Base-by-base conservation (phyloP, 2,797 vertebrate species). In the Hippocampus kuda region DNA sequence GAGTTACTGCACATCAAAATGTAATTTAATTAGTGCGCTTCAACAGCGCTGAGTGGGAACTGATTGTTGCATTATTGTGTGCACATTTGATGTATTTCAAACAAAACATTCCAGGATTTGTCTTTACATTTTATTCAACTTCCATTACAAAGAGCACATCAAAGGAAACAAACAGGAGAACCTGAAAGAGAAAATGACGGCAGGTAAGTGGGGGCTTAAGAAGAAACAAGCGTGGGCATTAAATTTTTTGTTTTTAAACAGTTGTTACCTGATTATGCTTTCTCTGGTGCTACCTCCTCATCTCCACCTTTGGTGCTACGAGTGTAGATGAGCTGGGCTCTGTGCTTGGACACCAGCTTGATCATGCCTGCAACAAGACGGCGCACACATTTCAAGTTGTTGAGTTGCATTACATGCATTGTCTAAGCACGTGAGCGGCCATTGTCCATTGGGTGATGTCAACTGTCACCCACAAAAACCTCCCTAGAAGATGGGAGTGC, bases 221-320 rank as follows among this genome's bases (percentile, higher is more conserved):
- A 26, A 18, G 18, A 8, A 66, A 53, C 11, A n/a, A 22, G 12
- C 1, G 0, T 9, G 42, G 62, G 42, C 42, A 26, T 49, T 15
- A 3, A 9, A 18, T 34, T 34, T 46, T 65, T 27, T 27, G 49
- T 48, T 44, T 44, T 46, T 44, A 7, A 46, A 48, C 27, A 11
- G 22, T n/a, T 20, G 9, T 51, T 86, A 94, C 93, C 92, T 85
- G 76, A 67, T 92, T 83, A 95, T 0, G 91, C 91, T 0, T 96
- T 89, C 78, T 89, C 89, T 26, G 89, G 88, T 2, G 88, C 90
- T 2, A 89, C 92, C 1, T 94, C 94, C 0, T 94, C 94, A 5
- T 98, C 95, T 13, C 93, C 93, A 1, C 94, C 95, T 86, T 98
- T 98, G 1, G 95, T 98, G 88, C 96, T 98, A 27, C 94, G 92